A percentile compares a stretch with the other conserved stretches of the same genome.
phyloP scores from a whole-genome alignment of 2,113 vertebrate genomes.

The Heterochromis multidens region DNA sequence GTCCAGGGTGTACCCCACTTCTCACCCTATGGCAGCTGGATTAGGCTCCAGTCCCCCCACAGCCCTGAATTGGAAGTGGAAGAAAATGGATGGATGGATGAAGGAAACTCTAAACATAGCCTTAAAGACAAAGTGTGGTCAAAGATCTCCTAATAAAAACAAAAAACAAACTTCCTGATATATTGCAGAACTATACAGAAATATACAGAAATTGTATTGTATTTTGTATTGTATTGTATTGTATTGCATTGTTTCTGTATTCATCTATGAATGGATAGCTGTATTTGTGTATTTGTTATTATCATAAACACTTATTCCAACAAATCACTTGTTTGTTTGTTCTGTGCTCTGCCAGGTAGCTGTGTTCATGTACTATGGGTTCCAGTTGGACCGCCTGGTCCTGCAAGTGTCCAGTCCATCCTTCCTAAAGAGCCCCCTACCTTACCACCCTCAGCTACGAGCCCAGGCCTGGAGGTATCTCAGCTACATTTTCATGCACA shows the following conservation, averaged over 20 bases:
- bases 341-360: constrained; percentile 77
- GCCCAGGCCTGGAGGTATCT: constrained; percentile 93
- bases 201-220: no score
- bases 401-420: constrained; percentile 91
- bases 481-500: constrained; percentile 97
- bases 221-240: no score
- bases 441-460: constrained; percentile 93
- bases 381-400: constrained; percentile 87
- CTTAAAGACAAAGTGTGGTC: no score
- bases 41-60: no score
- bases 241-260: not conserved
- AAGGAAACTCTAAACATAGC: no score
- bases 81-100: no score
- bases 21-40: no score
- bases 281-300: not conserved
- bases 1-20: no score
- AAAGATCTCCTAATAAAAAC: no score
- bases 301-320: not conserved
- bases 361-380: constrained; percentile 92
- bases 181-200: no score
- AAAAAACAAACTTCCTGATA: no score
- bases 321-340: not conserved
- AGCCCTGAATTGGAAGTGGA: no score
- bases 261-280: not conserved
- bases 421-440: constrained; percentile 88